Percentiles rank a stretch among this genome's conserved stretches.
Evolutionary conservation across 2,113 vertebrate species (phyloP).

Genomic region (Semicossyphus pulcher): DNA sequence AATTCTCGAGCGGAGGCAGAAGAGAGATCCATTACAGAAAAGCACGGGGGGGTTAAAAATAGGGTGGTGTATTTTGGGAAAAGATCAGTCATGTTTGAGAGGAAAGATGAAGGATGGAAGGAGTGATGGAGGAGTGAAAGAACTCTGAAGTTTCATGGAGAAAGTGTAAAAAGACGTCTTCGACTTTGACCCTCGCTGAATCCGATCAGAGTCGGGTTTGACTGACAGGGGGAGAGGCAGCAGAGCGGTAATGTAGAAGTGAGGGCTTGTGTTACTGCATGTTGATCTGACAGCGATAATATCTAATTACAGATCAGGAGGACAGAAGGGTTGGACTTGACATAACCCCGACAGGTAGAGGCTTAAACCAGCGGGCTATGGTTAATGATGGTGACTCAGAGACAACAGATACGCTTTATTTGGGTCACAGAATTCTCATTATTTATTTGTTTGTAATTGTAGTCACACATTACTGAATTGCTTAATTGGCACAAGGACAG

Average conservation of each 20-base stretch:
- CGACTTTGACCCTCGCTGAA: conserved; percentile 32
- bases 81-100: conserved; percentile 11
- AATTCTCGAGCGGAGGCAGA: conserved; percentile 44
- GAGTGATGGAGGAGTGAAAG: conserved; percentile 8
- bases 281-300: conserved; percentile 49
- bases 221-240: conserved; percentile 26
- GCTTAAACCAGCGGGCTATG: neutral
- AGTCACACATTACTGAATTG: conserved; percentile 52
- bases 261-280: conserved; percentile 61
- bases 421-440: conserved; percentile 69
- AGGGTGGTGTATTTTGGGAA: conserved; percentile 39
- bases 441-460: conserved; percentile 70
- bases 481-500: conserved; percentile 20
- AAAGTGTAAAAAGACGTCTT: neutral
- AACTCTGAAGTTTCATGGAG: neutral
- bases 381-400: conserved; percentile 47
- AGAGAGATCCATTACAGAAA: conserved; percentile 64
- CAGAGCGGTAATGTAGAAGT: conserved; percentile 49
- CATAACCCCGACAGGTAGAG: conserved; percentile 4
- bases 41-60: conserved; percentile 52
- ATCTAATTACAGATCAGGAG: conserved; percentile 75
- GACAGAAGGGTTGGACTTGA: conserved; percentile 1
- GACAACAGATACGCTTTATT: conserved; percentile 50
- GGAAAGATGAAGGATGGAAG: conserved; percentile 11
- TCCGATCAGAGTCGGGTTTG: neutral